These are phyloP conservation scores for Strix uralensis DNA, from an alignment of 2,113 vertebrate species.

Conservation along the genomic window DNA sequence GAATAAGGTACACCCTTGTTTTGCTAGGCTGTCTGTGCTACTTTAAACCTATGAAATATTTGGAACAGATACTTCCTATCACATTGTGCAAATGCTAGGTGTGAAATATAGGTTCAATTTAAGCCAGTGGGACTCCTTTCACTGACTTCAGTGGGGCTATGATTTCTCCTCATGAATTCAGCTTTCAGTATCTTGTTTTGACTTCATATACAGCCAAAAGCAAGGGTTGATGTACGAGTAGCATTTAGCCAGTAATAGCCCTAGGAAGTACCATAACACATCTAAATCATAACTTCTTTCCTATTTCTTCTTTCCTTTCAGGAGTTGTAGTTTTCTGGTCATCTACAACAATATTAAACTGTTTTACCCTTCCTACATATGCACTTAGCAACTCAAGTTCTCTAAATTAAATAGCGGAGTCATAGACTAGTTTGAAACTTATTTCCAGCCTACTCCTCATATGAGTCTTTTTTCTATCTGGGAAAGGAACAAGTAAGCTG, in stretches of 20 bases:
- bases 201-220: neutral
- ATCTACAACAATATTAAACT: neutral
- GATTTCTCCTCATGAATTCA: neutral
- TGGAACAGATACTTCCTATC: neutral
- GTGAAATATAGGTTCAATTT: neutral
- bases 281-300: neutral
- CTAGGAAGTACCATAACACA: neutral
- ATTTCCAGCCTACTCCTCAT: neutral
- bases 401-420: neutral
- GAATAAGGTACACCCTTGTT: neutral
- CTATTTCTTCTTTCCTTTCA: neutral
- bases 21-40: neutral
- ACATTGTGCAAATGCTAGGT: neutral
- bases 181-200: neutral
- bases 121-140: neutral
- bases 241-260: neutral
- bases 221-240: neutral
- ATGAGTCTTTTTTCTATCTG: rapidly evolving
- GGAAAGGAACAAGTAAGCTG: neutral
- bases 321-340: neutral
- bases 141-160: neutral
- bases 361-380: neutral
- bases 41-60: neutral
- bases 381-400: neutral
- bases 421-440: neutral